Conservation (phyloP, 2,888 invertebrate species). For the Isotomurus palustris region DNA sequence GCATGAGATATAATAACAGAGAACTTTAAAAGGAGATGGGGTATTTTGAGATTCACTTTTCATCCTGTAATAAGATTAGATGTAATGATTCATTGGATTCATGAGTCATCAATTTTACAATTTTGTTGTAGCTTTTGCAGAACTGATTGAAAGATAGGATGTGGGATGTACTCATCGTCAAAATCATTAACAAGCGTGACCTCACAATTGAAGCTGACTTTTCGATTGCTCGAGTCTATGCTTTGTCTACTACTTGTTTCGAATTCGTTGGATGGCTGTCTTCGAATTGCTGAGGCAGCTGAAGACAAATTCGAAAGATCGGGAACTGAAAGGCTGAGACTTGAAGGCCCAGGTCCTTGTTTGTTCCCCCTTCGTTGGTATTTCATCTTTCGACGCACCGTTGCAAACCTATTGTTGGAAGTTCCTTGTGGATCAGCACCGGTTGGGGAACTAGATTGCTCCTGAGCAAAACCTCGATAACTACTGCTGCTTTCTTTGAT, state of each 20-base stretch:
- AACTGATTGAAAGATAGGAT: slow-evolving; percentile 43
- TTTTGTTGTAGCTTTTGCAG: slow-evolving; percentile 33
- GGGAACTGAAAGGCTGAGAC: slow-evolving; percentile 34
- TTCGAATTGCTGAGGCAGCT: slow-evolving; percentile 5
- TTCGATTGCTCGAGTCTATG: slow-evolving; percentile 24
- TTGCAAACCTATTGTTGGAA: slow-evolving; percentile 33
- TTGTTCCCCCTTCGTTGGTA: slow-evolving; percentile 18
- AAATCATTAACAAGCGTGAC: slow-evolving; percentile 41
- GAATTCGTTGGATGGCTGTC: slow-evolving; percentile 12
- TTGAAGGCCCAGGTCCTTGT: slow-evolving; percentile 15
- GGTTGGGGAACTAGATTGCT: neutral
- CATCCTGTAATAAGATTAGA: too few species aligned
- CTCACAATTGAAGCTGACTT: slow-evolving; percentile 45
- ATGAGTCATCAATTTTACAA: neutral
- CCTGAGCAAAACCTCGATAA: neutral
- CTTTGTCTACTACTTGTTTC: slow-evolving; percentile 19
- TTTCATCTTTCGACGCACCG: slow-evolving; percentile 35
- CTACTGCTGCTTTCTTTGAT: neutral
- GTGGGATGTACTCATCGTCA: slow-evolving; percentile 44
- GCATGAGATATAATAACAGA: too few species aligned
- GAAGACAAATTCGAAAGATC: slow-evolving; percentile 24
- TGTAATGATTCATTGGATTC: too few species aligned
- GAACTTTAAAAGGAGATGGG: too few species aligned
- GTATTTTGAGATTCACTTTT: too few species aligned
- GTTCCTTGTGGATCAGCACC: slow-evolving; percentile 1